These are phyloP conservation scores for Borostomias antarcticus DNA, from an alignment of 2,797 vertebrate genomes.

Conservation along the genomic window DNA sequence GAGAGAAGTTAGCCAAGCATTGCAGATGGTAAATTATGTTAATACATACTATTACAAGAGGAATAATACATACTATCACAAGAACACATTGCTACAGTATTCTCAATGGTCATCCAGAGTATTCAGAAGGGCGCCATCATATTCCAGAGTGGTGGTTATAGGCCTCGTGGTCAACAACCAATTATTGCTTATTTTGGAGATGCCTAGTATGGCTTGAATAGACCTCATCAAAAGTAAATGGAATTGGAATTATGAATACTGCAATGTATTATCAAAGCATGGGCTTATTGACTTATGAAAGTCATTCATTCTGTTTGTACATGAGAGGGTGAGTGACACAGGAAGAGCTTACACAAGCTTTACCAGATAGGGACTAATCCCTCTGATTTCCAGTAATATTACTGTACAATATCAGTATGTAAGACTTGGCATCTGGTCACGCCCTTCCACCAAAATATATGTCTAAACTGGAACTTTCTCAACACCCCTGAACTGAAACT, in stretches of 20 bases:
- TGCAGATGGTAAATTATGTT: background rate
- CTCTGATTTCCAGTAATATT: background rate
- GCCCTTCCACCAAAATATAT: background rate
- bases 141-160: background rate
- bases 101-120: background rate
- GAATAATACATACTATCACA: background rate
- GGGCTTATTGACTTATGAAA: too few species aligned
- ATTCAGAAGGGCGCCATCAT: background rate
- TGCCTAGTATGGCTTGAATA: too few species aligned
- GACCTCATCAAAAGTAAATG: too few species aligned
- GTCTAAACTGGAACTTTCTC: background rate
- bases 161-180: background rate
- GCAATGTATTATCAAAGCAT: too few species aligned
- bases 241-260: too few species aligned
- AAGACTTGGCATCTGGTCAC: background rate
- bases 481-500: background rate
- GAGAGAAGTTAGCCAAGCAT: background rate
- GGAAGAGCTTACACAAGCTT: background rate
- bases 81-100: background rate
- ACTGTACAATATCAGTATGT: background rate
- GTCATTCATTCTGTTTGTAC: too few species aligned
- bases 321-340: too few species aligned
- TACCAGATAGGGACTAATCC: background rate
- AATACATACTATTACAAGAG: background rate
- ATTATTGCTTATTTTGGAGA: too few species aligned